Percentiles rank a stretch among this genome's conserved stretches.
phyloP scores from a whole-genome alignment of 1,140 invertebrate species.

The Drosophila serrata region DNA sequence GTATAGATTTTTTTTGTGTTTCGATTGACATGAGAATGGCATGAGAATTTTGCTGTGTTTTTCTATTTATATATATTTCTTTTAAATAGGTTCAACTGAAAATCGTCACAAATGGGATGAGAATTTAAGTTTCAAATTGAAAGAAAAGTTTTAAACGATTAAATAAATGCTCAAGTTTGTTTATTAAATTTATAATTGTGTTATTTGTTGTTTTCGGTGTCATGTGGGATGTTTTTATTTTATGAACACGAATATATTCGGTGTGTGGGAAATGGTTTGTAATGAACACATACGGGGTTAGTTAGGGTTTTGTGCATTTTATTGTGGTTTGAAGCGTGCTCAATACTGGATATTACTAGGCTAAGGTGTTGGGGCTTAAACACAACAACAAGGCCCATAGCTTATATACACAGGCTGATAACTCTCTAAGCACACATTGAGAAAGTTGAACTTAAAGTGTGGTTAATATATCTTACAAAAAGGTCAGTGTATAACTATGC shows the following conservation, averaged over 20 bases:
- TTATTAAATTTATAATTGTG: neutral
- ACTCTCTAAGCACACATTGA: slow-evolving; percentile 28
- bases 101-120: slow-evolving; percentile 27
- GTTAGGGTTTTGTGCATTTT: slow-evolving; percentile 26
- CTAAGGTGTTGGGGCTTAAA: slow-evolving; percentile 22
- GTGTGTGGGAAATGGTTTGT: slow-evolving; percentile 23
- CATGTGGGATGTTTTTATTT: slow-evolving; percentile 8
- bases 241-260: slow-evolving; percentile 2
- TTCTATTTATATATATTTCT: neutral
- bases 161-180: neutral
- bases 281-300: slow-evolving; percentile 32
- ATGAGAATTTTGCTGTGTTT: slow-evolving; percentile 76
- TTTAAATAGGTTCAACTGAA: slow-evolving; percentile 14
- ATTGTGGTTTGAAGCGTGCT: slow-evolving; percentile 46
- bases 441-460: slow-evolving; percentile 7
- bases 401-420: slow-evolving; percentile 35
- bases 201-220: slow-evolving; percentile 9
- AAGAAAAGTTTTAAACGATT: neutral
- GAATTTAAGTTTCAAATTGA: slow-evolving; percentile 24
- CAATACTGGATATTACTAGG: slow-evolving; percentile 5
- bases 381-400: slow-evolving; percentile 38
- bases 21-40: slow-evolving; percentile 68
- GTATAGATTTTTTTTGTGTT: slow-evolving; percentile 53
- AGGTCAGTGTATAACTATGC: neutral
- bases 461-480: slow-evolving; percentile 24